Percentiles rank a stretch among this genome's conserved stretches.
phyloP scores from a whole-genome alignment of 2,888 invertebrate species.

The Drosophila bunnanda region DNA sequence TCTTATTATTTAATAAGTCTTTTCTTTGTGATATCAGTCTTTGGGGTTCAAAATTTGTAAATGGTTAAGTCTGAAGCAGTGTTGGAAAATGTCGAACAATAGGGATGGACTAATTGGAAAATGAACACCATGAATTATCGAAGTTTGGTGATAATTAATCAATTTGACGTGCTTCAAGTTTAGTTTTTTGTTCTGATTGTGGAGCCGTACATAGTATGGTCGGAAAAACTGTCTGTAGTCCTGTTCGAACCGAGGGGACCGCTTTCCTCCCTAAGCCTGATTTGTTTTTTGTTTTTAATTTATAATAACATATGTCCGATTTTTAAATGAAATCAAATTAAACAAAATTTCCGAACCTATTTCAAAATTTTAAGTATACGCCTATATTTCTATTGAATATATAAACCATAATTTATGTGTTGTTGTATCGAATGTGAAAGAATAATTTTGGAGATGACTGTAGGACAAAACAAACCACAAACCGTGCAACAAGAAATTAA shows the following conservation, averaged over 20 bases:
- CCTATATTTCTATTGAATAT: background rate
- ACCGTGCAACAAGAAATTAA: constrained; percentile 1
- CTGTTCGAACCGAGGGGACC: background rate
- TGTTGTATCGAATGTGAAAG: background rate
- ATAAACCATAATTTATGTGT: background rate
- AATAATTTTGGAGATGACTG: background rate
- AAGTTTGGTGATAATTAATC: background rate
- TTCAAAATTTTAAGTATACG: background rate
- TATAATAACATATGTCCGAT: background rate
- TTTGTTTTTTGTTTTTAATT: background rate
- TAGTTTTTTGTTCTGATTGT: background rate
- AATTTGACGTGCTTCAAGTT: background rate
- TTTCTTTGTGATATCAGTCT: background rate
- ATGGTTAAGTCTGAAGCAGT: background rate
- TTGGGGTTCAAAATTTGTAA: background rate
- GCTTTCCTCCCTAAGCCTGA: background rate
- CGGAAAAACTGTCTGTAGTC: background rate
- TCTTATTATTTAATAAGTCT: background rate
- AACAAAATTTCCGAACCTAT: background rate
- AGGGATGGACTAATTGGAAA: background rate
- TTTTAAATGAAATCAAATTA: background rate
- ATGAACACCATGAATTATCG: constrained; percentile 1
- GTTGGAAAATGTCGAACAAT: background rate
- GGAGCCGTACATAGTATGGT: background rate
- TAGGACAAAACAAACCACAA: background rate